Evolutionary conservation across 2,797 vertebrate species (phyloP).

Genomic region (Cossypha heuglini): DNA sequence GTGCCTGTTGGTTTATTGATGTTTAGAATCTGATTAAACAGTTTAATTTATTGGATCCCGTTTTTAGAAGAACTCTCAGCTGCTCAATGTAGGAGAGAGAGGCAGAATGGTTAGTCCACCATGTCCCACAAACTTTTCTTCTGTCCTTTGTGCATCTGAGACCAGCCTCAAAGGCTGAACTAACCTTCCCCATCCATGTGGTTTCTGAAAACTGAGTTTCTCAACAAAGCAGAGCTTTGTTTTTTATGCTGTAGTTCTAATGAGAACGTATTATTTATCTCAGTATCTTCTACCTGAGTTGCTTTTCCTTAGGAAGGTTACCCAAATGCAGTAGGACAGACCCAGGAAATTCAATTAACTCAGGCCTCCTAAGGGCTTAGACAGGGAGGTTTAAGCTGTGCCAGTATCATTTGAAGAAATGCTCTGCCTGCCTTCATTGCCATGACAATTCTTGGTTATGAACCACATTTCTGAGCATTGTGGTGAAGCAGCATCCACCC

Average conservation of each 20-base stretch:
- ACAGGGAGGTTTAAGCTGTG: neutral
- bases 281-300: neutral
- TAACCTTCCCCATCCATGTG: slow-evolving; percentile 19
- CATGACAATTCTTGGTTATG: neutral
- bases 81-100: neutral
- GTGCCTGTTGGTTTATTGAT: neutral
- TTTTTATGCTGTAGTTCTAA: slow-evolving; percentile 58
- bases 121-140: neutral
- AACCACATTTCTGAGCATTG: neutral
- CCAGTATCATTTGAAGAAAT: neutral
- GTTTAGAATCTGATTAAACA: neutral
- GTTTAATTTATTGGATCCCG: neutral
- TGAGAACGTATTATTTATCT: slow-evolving; percentile 33
- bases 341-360: neutral
- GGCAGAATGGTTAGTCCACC: neutral
- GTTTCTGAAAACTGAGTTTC: slow-evolving; percentile 33
- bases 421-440: neutral
- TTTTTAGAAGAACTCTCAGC: neutral
- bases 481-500: neutral
- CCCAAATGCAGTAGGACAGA: neutral
- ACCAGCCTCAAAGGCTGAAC: neutral
- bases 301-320: slow-evolving; percentile 20
- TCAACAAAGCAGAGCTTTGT: slow-evolving; percentile 70
- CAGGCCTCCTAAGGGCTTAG: neutral
- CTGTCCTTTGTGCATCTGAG: slow-evolving; percentile 14